Evolutionary conservation across 2,113 vertebrate species (phyloP).

Genomic region (Corythoichthys haematopterus): DNA sequence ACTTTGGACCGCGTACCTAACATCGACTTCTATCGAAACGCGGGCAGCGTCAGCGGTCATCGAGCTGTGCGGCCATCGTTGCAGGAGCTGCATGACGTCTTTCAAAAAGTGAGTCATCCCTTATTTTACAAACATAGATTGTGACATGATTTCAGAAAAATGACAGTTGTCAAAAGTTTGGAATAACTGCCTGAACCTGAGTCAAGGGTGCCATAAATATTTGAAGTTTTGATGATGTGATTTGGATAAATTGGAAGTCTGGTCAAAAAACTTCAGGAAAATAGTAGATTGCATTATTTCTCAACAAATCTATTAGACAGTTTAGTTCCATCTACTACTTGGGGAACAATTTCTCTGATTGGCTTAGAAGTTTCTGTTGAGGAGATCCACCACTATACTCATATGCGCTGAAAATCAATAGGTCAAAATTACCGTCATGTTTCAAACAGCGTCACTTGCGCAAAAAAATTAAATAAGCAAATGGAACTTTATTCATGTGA

Average conservation of each 20-base stretch:
- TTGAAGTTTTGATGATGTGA: too few relatives aligned
- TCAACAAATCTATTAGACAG: neutral
- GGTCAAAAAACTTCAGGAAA: neutral
- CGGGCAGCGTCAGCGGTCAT: conserved; percentile 86
- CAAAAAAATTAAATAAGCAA: too few relatives aligned
- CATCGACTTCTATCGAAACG: conserved; percentile 93
- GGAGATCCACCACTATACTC: neutral
- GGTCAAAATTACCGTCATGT: neutral
- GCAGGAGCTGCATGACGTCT: conserved; percentile 90
- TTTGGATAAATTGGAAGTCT: neutral
- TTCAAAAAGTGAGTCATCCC: conserved; percentile 82
- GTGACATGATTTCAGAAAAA: neutral
- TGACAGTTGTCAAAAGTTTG: neutral
- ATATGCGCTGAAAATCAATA: neutral
- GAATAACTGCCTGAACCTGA: too few relatives aligned
- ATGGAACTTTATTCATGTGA: too few relatives aligned
- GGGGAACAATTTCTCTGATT: neutral
- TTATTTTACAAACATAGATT: neutral
- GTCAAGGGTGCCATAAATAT: too few relatives aligned
- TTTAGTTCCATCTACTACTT: neutral
- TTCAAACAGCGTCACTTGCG: neutral
- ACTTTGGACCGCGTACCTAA: conserved; percentile 89
- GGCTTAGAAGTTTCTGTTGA: neutral
- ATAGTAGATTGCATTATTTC: neutral
- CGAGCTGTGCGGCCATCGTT: conserved; percentile 84